Evolutionary conservation across 2,797 vertebrate genomes (phyloP), one percentile per base, ranked within the genome.

Genomic region (Trachops cirrhosus): DNA sequence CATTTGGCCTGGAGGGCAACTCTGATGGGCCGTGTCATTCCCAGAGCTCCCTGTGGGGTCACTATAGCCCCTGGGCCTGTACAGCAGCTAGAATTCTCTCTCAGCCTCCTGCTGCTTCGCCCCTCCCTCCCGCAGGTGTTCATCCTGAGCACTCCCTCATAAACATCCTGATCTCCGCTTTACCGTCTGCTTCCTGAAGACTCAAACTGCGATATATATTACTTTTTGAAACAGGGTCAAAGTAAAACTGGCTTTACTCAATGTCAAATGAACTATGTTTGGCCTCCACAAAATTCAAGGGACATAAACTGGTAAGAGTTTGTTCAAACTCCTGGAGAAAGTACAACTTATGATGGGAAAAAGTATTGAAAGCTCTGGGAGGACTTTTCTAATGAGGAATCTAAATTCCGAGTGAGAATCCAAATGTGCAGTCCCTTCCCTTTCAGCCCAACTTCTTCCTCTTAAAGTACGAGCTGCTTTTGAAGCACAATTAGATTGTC

Each of bases 211-310:
- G 68, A 86, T 4, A 39, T 26, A 18, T 7, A 29, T 9, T 21
- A 57, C 75, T 70, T 80, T 82, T 46, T 39, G 54, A 91, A 85
- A 87, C 9, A 26, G 80, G 39, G 32, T 37, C 52, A 93, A 74
- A 68, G 52, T 59, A 50, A 93, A 92, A 74, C 11, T 41, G 44
- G 46, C 34, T 21, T 46, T 62, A 52, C 9, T 88, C 62, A 75
- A 6, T 6, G 62, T 86, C 52, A 64, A 54, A 37, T 74, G 67
- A 54, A 62, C 39, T 37, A 67, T 9, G 54, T 22, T 22, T 73
- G 52, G 59, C 11, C 54, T 46, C 39, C 37, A 88, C 62, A 93
- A 83, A 93, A 91, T 57, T 73, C n/a, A 83, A 80, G 52, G 74
- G 73, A 54, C 19, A 44, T 10, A 92, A 79, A 78, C 14, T 78